Evolutionary conservation across 2,113 vertebrate genomes (phyloP).

Genomic region (Tachycineta bicolor): DNA sequence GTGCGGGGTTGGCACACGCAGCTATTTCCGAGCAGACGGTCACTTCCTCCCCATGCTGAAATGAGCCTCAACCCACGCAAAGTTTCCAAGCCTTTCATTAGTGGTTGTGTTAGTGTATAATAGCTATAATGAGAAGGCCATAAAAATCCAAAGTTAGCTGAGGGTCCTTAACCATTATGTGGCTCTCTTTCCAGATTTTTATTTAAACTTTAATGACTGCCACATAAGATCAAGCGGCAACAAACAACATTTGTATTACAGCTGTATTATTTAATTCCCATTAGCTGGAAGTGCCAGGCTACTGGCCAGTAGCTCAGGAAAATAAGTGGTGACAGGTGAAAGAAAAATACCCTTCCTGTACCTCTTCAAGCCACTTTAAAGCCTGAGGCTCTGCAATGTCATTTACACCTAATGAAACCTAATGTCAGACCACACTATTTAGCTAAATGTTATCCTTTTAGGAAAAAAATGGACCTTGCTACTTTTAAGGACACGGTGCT

Average conservation of each 20-base stretch:
- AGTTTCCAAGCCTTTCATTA: constrained; percentile 81
- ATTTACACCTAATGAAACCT: constrained; percentile 74
- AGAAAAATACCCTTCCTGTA: constrained; percentile 69
- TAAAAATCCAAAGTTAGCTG: constrained; percentile 80
- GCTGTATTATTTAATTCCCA: constrained; percentile 79
- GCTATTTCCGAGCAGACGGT: constrained; percentile 72
- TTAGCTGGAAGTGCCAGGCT: constrained; percentile 73
- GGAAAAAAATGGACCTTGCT: constrained; percentile 5
- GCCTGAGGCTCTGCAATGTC: constrained; percentile 66
- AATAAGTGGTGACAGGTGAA: constrained; percentile 79
- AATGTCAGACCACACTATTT: constrained; percentile 54
- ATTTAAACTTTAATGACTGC: constrained; percentile 75
- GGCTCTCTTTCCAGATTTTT: constrained; percentile 60
- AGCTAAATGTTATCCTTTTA: constrained; percentile 51
- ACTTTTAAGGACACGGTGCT: neutral
- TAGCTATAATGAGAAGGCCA: constrained; percentile 81
- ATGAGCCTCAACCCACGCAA: constrained; percentile 71
- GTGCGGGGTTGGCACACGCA: neutral
- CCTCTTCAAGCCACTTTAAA: constrained; percentile 72
- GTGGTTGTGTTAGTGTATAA: constrained; percentile 82
- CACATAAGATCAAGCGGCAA: constrained; percentile 58
- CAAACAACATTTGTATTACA: constrained; percentile 71
- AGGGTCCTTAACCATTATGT: constrained; percentile 65
- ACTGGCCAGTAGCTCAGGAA: constrained; percentile 72
- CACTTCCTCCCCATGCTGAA: constrained; percentile 72